Evolutionary conservation across 2,113 vertebrate species (phyloP).

Genomic region (Tapirus terrestris): DNA sequence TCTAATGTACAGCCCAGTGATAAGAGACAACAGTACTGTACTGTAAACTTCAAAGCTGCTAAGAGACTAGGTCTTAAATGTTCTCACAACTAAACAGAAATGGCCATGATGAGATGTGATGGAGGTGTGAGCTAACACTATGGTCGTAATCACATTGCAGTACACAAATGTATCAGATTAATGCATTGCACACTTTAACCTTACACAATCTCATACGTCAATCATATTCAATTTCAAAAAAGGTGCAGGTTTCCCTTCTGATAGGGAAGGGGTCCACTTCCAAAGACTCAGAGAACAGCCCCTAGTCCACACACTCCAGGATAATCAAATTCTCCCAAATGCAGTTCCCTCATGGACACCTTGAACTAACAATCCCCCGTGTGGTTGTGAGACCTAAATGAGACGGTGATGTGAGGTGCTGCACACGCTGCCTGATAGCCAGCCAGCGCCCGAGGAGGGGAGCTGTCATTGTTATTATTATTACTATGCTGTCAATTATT

Average conservation of each 20-base stretch:
- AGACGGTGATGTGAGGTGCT: not conserved
- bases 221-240: not conserved
- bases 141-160: too few relatives aligned
- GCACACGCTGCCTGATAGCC: rapidly evolving
- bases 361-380: not conserved
- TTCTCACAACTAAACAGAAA: too few relatives aligned
- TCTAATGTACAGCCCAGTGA: too few relatives aligned
- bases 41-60: too few relatives aligned
- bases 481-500: not conserved
- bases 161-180: too few relatives aligned
- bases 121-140: too few relatives aligned
- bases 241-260: not conserved
- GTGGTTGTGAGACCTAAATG: not conserved
- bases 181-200: not conserved
- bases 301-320: not conserved
- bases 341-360: not conserved
- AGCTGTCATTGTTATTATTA: not conserved
- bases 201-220: not conserved
- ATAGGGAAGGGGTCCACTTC: not conserved
- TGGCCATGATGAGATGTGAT: too few relatives aligned
- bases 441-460: not conserved
- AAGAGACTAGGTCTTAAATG: too few relatives aligned
- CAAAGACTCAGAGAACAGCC: not conserved
- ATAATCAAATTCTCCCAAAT: not conserved
- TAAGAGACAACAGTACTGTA: too few relatives aligned